Conservation (phyloP, 2,113 vertebrate genomes). For the Taurulus bubalis region DNA sequence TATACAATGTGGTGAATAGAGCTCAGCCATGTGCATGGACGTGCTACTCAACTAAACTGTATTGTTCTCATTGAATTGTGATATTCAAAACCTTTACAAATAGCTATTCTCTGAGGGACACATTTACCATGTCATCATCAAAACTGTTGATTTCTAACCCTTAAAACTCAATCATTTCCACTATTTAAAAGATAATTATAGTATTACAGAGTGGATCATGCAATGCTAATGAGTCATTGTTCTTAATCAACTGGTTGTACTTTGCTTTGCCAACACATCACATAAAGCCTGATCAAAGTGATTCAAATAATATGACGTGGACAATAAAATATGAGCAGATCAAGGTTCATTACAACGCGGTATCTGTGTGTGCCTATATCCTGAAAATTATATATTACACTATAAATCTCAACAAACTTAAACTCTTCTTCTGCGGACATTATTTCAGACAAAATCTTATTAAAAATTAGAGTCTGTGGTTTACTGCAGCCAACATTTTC, state of each 20-base stretch:
- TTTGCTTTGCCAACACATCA: conserved; percentile 32
- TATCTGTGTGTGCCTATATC: not conserved
- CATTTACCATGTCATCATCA: not conserved
- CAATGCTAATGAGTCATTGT: conserved; percentile 1
- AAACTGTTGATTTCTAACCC: not conserved
- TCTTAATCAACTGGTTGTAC: conserved; percentile 21
- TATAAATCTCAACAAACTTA: conserved; percentile 5
- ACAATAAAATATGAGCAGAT: conserved; percentile 45
- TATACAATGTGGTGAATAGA: not conserved
- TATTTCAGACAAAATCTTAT: not conserved
- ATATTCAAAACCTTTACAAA: not conserved
- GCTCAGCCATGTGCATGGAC: too few species aligned
- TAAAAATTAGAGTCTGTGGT: conserved; percentile 17
- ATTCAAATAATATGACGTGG: conserved; percentile 33
- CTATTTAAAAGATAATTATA: not conserved
- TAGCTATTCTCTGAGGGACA: not conserved
- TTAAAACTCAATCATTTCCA: not conserved
- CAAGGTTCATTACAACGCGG: conserved; percentile 41
- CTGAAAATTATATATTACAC: not conserved
- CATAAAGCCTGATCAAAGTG: not conserved
- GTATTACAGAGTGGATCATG: not conserved
- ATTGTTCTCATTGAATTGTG: not conserved
- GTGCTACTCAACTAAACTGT: not conserved
- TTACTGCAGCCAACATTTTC: conserved; percentile 34
- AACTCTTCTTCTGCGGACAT: not conserved